Conservation (phyloP, 2,113 vertebrate genomes). For the Ictalurus punctatus region DNA sequence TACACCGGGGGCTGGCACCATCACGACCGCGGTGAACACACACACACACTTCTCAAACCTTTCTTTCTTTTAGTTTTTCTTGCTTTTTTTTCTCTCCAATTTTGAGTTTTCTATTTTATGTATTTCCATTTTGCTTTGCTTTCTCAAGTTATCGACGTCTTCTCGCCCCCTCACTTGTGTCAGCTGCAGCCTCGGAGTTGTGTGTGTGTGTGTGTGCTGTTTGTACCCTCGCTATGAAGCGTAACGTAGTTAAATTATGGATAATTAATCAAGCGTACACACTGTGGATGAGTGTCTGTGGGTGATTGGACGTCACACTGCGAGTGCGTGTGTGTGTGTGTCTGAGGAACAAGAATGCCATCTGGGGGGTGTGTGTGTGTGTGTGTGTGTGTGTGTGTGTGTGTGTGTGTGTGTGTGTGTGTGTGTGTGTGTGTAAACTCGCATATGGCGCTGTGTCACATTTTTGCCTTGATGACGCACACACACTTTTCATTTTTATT, state of each 20-base stretch:
- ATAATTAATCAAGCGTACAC: background rate
- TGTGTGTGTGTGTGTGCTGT: background rate
- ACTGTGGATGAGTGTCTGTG: background rate
- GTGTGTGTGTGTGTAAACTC: background rate
- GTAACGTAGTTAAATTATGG: background rate
- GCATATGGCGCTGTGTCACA: background rate
- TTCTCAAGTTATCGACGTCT: background rate
- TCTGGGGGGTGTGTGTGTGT: background rate
- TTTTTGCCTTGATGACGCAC: background rate
- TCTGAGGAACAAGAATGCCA: background rate
- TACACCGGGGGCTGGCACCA: slow-evolving; percentile 97
- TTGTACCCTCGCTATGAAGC: background rate
- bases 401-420: background rate
- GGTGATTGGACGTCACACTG: background rate
- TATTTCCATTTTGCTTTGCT: background rate
- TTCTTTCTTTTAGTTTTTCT: background rate
- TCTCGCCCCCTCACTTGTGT: background rate
- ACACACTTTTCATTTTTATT: background rate
- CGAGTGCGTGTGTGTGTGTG: background rate
- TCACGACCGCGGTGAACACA: slow-evolving; percentile 85
- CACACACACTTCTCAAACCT: background rate
- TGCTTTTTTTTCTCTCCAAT: background rate
- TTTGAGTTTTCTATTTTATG: background rate
- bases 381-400: background rate
- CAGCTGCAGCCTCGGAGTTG: background rate